Conservation (phyloP, 1,140 invertebrate species). For the Panagrolaimus sp. region DNA sequence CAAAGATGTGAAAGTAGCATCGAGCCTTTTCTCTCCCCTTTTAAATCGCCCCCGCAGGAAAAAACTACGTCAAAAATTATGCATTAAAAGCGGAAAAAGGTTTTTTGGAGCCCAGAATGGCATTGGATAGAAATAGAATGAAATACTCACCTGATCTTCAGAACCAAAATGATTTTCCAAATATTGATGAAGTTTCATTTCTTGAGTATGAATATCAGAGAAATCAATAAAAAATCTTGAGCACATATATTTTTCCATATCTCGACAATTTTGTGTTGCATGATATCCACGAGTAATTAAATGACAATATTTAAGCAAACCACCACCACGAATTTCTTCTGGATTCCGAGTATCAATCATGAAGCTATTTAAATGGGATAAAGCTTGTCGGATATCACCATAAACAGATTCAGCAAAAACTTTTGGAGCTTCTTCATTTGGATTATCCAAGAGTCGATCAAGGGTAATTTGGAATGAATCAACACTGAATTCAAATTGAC, state of each 20-base stretch:
- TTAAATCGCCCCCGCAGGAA: not conserved
- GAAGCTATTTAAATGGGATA: conserved; percentile 50
- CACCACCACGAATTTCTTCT: conserved; percentile 96
- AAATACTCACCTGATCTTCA: conserved; percentile 69
- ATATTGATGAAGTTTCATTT: conserved; percentile 85
- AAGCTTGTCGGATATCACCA: conserved; percentile 78
- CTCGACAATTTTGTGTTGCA: conserved; percentile 79
- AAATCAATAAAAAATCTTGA: conserved; percentile 99
- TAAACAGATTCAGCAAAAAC: conserved; percentile 95
- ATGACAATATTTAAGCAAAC: conserved; percentile 95
- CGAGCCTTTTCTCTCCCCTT: not conserved
- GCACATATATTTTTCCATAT: conserved; percentile 96
- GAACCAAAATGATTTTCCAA: conserved; percentile 94
- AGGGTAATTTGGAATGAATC: conserved; percentile 97
- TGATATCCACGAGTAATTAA: conserved; percentile 85
- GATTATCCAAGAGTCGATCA: conserved; percentile 77
- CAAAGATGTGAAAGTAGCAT: not conserved
- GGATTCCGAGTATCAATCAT: conserved; percentile 67
- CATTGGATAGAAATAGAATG: not conserved
- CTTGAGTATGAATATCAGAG: conserved; percentile 85
- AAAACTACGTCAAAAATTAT: not conserved
- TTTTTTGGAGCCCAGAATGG: not conserved
- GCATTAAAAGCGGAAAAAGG: not conserved
- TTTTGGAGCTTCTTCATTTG: conserved; percentile 74
- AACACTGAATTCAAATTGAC: conserved; percentile 98